phyloP scores from a whole-genome alignment of 1,140 invertebrate genomes.

The Gonatopus flavifemur region DNA sequence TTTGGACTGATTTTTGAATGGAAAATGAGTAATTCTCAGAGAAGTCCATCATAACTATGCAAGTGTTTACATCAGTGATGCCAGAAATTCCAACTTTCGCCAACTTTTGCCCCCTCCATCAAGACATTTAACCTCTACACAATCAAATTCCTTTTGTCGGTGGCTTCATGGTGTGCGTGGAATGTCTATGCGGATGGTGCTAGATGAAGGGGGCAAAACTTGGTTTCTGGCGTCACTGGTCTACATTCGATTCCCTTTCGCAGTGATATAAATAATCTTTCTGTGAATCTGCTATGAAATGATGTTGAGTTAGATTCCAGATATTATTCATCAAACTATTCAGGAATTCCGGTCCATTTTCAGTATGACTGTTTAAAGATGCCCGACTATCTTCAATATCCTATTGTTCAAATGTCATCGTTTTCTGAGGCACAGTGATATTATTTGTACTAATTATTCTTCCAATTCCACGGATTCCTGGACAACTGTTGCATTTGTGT shows the following conservation, averaged over 20 bases:
- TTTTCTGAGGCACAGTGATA: neutral
- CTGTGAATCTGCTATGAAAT: constrained; percentile 21
- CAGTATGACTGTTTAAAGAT: neutral
- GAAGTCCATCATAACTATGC: constrained; percentile 29
- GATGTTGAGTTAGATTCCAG: constrained; percentile 12
- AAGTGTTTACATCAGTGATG: no score
- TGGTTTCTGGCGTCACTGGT: no score
- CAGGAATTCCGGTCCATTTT: neutral
- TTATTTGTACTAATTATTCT: neutral
- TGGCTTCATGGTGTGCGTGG: no score
- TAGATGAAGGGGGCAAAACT: no score
- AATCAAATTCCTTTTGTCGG: no score
- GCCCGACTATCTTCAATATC: neutral
- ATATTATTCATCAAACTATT: neutral
- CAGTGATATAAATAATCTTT: constrained; percentile 13
- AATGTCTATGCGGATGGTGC: no score
- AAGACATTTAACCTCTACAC: no score
- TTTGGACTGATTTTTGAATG: constrained; percentile 32
- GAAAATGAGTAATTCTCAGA: constrained; percentile 37
- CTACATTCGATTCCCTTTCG: constrained; percentile 8
- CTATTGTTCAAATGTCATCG: neutral
- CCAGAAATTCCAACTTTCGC: no score
- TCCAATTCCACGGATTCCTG: neutral
- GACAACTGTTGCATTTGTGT: neutral
- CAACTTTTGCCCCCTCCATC: no score